Conservation (phyloP, 2,113 vertebrate species). For the Erythrolamprus reginae region DNA sequence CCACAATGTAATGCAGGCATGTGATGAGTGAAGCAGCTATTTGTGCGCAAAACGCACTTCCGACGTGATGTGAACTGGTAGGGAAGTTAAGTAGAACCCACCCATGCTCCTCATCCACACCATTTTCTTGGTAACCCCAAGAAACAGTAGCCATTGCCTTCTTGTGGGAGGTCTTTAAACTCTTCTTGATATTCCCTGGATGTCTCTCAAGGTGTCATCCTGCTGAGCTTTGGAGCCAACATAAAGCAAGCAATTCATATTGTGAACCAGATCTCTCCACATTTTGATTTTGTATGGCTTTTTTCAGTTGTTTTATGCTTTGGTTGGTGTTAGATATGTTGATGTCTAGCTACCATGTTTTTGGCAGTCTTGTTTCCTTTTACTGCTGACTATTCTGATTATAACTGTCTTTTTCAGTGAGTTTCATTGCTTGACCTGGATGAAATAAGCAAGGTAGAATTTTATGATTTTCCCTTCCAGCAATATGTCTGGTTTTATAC, state of each 20-base stretch:
- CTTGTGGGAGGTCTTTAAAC: neutral
- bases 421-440: neutral
- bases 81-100: too few species aligned
- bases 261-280: neutral
- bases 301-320: neutral
- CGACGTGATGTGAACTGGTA: too few species aligned
- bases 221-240: neutral
- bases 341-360: neutral
- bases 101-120: neutral
- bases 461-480: neutral
- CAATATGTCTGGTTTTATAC: neutral
- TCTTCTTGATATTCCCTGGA: neutral
- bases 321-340: neutral
- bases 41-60: too few species aligned
- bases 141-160: neutral
- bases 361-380: neutral
- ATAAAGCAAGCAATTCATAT: neutral
- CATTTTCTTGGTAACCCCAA: neutral
- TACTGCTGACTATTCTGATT: neutral
- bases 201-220: neutral
- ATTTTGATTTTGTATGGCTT: neutral
- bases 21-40: too few species aligned
- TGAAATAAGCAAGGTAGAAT: neutral
- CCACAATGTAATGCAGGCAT: too few species aligned
- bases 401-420: neutral